Conservation (phyloP, 1,140 invertebrate species). For the Meloidogyne floridensis region DNA sequence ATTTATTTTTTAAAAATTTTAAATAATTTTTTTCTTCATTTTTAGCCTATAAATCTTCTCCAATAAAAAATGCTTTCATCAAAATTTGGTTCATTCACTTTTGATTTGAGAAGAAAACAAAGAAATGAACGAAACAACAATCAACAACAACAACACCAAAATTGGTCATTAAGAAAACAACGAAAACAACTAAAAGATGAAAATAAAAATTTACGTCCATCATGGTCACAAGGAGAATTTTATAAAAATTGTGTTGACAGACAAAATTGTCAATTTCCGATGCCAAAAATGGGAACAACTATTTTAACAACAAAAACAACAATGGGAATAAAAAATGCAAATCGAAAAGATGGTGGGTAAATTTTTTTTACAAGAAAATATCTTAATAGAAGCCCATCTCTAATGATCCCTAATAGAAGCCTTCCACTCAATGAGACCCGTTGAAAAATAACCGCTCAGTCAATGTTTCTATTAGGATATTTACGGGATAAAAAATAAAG, state of each 20-base stretch:
- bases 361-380: background rate
- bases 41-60: background rate
- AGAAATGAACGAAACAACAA: background rate
- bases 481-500: too few species aligned
- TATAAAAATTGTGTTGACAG: background rate
- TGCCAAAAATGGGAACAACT: background rate
- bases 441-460: too few species aligned
- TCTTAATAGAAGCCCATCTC: too few species aligned
- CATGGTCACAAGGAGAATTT: background rate
- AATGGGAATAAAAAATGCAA: background rate
- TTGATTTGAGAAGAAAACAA: slow-evolving; percentile 24
- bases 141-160: slow-evolving; percentile 2
- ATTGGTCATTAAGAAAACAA: background rate
- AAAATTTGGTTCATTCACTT: slow-evolving; percentile 30
- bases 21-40: background rate
- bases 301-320: background rate
- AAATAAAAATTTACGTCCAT: background rate
- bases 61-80: slow-evolving; percentile 5
- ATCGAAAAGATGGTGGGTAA: background rate
- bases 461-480: too few species aligned
- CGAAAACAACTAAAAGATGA: background rate
- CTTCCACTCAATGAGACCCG: too few species aligned
- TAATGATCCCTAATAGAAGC: too few species aligned
- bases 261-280: background rate
- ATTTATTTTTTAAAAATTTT: too few species aligned